Percentiles rank a stretch among this genome's conserved stretches.
phyloP scores from a whole-genome alignment of 2,113 vertebrate genomes.

The Prunella himalayana region DNA sequence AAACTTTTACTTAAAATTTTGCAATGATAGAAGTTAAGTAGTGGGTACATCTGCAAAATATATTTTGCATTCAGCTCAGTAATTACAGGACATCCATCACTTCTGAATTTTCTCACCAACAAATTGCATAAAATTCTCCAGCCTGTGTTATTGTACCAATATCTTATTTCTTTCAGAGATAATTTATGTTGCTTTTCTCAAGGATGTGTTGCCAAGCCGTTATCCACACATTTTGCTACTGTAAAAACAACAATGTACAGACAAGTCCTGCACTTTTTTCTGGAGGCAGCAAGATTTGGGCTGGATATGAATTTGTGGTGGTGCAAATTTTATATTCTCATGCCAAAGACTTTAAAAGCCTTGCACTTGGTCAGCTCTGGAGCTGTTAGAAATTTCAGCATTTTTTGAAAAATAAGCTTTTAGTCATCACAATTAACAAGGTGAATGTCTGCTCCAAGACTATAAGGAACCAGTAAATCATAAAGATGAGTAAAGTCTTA shows the following conservation, averaged over 20 bases:
- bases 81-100: conserved; percentile 6
- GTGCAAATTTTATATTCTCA: not conserved
- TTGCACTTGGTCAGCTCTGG: not conserved
- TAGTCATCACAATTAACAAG: not conserved
- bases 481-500: not conserved
- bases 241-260: not conserved
- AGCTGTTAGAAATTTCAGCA: not conserved
- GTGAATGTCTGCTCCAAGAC: not conserved
- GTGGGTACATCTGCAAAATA: not conserved
- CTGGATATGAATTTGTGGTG: not conserved
- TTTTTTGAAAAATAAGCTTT: not conserved
- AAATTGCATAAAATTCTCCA: not conserved
- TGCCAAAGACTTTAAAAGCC: not conserved
- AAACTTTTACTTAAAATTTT: not conserved
- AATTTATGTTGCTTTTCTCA: not conserved
- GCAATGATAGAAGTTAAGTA: not conserved
- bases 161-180: not conserved
- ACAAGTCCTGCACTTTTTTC: not conserved
- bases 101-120: not conserved
- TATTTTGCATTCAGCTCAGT: not conserved
- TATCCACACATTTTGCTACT: not conserved
- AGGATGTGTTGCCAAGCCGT: not conserved
- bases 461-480: not conserved
- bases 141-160: not conserved
- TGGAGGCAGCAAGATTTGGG: not conserved